Evolutionary conservation across 2,888 invertebrate genomes (phyloP).

Genomic region (Yponomeuta evonymella): DNA sequence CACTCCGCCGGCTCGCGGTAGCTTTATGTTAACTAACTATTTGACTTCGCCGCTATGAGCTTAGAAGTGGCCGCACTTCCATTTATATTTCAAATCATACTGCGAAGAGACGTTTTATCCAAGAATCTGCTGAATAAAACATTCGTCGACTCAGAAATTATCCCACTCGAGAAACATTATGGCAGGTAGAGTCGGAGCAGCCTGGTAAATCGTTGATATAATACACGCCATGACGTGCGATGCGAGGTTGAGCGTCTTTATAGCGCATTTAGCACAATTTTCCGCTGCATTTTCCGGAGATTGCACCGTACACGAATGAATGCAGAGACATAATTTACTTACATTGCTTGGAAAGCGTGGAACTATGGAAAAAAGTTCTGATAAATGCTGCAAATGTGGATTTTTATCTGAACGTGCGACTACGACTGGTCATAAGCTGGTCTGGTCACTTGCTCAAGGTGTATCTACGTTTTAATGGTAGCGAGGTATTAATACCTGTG

Average conservation of each 20-base stretch:
- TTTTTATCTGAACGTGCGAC: no score
- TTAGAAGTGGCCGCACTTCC: neutral
- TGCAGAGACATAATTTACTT: constrained; percentile 2
- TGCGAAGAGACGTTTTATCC: neutral
- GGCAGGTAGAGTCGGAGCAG: neutral
- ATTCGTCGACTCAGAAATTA: neutral
- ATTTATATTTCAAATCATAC: neutral
- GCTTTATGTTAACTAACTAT: neutral
- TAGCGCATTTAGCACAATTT: constrained; percentile 11
- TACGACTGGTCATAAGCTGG: no score
- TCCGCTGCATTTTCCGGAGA: constrained; percentile 11
- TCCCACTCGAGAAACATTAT: neutral
- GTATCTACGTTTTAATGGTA: neutral
- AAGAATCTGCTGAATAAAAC: neutral
- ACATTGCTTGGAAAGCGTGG: neutral
- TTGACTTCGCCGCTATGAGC: neutral
- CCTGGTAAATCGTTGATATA: neutral
- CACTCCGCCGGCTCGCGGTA: neutral
- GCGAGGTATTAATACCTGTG: neutral
- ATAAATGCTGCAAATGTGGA: neutral
- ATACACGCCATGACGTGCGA: neutral
- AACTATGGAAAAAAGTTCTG: neutral
- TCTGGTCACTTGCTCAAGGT: neutral
- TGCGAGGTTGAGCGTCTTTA: constrained; percentile 3
- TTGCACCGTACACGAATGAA: constrained; percentile 5